phyloP scores from a whole-genome alignment of 2,113 vertebrate genomes.

The Nesogale talazaci region DNA sequence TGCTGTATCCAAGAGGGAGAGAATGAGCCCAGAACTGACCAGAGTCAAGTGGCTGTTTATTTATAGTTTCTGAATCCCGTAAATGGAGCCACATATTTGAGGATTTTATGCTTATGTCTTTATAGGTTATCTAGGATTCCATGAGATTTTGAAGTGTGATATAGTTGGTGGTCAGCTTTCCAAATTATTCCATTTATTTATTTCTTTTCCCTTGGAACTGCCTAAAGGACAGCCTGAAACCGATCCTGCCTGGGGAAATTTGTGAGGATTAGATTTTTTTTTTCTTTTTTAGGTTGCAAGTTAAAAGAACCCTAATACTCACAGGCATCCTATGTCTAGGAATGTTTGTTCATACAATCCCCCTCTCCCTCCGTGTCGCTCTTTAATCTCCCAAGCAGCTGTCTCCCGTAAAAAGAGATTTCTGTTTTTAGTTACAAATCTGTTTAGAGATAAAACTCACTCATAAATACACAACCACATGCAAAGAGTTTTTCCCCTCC shows the following conservation, averaged over 20 bases:
- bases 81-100: constrained; percentile 42
- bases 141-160: constrained; percentile 63
- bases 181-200: constrained; percentile 56
- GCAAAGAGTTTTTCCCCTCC: constrained; percentile 58
- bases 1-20: constrained; percentile 47
- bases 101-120: constrained; percentile 69
- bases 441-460: constrained; percentile 89
- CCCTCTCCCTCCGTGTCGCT: constrained; percentile 83
- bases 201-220: constrained; percentile 51
- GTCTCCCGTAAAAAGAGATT: constrained; percentile 91
- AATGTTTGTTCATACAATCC: constrained; percentile 89
- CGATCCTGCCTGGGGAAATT: constrained; percentile 65
- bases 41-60: constrained; percentile 30
- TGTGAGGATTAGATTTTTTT: constrained; percentile 77
- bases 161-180: constrained; percentile 50
- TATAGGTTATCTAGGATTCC: constrained; percentile 66
- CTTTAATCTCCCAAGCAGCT: constrained; percentile 90
- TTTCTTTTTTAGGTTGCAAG: constrained; percentile 84
- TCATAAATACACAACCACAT: constrained; percentile 88
- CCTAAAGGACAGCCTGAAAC: constrained; percentile 73
- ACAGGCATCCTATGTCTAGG: constrained; percentile 86
- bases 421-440: constrained; percentile 92
- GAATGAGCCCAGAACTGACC: constrained; percentile 27
- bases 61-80: constrained; percentile 36
- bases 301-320: constrained; percentile 85